Evolutionary conservation across 2,797 vertebrate genomes (phyloP).

Genomic region (Otolemur crassicaudatus): DNA sequence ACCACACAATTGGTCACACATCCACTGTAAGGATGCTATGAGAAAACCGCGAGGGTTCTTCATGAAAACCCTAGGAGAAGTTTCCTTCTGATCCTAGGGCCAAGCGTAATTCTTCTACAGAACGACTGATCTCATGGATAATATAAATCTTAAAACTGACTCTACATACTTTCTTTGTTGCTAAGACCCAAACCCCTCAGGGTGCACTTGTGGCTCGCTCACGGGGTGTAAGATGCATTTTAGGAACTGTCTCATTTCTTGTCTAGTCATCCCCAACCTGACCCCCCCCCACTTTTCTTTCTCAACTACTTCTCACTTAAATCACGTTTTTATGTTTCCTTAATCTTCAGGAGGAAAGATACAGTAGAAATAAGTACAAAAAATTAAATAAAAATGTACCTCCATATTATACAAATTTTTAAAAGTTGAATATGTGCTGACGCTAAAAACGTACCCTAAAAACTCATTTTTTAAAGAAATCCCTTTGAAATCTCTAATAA

Average conservation of each 20-base stretch:
- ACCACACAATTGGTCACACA: background rate
- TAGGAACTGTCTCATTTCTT: background rate
- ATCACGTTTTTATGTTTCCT: background rate
- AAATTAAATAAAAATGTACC: background rate
- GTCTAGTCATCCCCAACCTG: background rate
- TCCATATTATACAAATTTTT: background rate
- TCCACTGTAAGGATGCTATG: background rate
- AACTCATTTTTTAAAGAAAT: background rate
- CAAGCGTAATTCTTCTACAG: background rate
- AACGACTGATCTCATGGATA: background rate
- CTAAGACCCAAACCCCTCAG: background rate
- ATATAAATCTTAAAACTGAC: background rate
- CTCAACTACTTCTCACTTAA: background rate
- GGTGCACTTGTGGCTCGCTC: background rate
- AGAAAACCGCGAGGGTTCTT: background rate
- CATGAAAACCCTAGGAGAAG: background rate
- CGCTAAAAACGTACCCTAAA: background rate
- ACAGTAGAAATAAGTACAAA: background rate
- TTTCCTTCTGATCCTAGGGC: background rate
- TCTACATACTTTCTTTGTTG: background rate
- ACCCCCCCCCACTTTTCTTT: background rate
- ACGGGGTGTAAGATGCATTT: background rate
- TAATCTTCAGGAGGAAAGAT: background rate
- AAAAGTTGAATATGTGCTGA: background rate
- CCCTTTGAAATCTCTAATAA: constrained; percentile 1